Percentiles rank a stretch among this genome's conserved stretches.
Evolutionary conservation across 2,888 invertebrate genomes (phyloP).

Genomic region (Parnassius smintheus): DNA sequence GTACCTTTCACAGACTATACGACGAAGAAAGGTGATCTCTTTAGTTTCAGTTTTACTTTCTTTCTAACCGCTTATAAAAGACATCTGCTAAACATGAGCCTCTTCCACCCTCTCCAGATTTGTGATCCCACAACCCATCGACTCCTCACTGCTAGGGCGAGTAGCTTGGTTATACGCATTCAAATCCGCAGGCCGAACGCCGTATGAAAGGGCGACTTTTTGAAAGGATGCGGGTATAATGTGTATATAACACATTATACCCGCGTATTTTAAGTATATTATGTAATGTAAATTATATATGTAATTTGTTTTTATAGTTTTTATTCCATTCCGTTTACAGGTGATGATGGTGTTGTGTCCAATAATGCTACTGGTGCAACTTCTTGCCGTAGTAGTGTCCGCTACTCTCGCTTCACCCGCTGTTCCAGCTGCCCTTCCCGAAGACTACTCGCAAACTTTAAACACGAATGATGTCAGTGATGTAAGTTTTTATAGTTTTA

Average conservation of each 20-base stretch:
- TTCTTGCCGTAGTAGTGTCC: constrained; percentile 55
- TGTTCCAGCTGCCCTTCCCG: constrained; percentile 32
- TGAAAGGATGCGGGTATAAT: neutral
- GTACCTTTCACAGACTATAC: too few species aligned
- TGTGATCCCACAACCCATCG: too few species aligned
- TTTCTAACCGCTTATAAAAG: too few species aligned
- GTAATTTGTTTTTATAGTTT: too few species aligned
- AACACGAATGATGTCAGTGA: constrained; percentile 30
- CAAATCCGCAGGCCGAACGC: too few species aligned
- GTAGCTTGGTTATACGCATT: too few species aligned
- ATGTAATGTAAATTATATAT: neutral
- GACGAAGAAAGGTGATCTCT: too few species aligned
- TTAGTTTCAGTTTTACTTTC: too few species aligned
- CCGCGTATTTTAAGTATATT: neutral
- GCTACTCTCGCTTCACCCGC: constrained; percentile 57
- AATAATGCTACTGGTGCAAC: constrained; percentile 49
- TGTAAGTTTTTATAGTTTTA: constrained; percentile 22
- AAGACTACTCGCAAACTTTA: constrained; percentile 49
- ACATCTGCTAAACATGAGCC: too few species aligned
- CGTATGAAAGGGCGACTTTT: too few species aligned
- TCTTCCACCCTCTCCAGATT: too few species aligned
- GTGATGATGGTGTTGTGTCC: constrained; percentile 7
- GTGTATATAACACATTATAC: neutral
- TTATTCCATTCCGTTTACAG: constrained; percentile 7
- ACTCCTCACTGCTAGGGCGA: too few species aligned